Conservation (phyloP, 1,140 invertebrate species). For the Scaptodrosophila lebanonensis region DNA sequence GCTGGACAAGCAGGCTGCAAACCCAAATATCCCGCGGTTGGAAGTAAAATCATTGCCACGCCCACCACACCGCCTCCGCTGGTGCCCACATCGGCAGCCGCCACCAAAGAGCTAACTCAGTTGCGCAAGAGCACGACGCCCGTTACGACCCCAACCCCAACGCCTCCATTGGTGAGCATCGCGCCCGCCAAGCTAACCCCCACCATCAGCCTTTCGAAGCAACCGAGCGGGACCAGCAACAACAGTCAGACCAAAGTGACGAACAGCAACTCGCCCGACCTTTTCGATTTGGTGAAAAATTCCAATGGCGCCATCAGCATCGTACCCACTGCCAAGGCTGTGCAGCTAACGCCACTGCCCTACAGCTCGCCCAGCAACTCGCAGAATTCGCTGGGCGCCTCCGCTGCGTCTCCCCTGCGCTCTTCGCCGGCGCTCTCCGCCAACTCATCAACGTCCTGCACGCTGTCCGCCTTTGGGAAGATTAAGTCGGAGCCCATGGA, state of each 20-base stretch:
- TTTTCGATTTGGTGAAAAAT: slow-evolving; percentile 72
- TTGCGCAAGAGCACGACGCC: slow-evolving; percentile 41
- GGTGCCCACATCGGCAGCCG: slow-evolving; percentile 48
- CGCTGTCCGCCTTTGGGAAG: slow-evolving; percentile 56
- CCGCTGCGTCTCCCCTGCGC: slow-evolving; percentile 22
- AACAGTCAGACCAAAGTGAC: slow-evolving; percentile 8
- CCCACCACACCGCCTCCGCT: slow-evolving; percentile 68
- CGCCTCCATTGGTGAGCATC: slow-evolving; percentile 60
- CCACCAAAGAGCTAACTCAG: slow-evolving; percentile 47
- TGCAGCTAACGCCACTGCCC: slow-evolving; percentile 36
- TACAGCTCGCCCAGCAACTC: slow-evolving; percentile 53
- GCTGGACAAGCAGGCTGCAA: slow-evolving; percentile 25
- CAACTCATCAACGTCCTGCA: slow-evolving; percentile 42
- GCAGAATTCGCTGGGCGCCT: slow-evolving; percentile 40
- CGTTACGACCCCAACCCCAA: slow-evolving; percentile 13
- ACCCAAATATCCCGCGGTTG: slow-evolving; percentile 28
- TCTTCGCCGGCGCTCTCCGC: slow-evolving; percentile 48
- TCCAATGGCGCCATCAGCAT: slow-evolving; percentile 69
- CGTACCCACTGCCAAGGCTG: slow-evolving; percentile 14
- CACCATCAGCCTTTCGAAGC: slow-evolving; percentile 52
- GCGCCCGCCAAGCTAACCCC: slow-evolving; percentile 56
- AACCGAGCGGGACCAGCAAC: slow-evolving; percentile 7
- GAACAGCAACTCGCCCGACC: slow-evolving; percentile 48
- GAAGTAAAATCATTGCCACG: slow-evolving; percentile 55
- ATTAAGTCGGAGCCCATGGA: slow-evolving; percentile 54